Evolutionary conservation across 1,140 invertebrate species (phyloP).

Genomic region (Platyscapa corneri): DNA sequence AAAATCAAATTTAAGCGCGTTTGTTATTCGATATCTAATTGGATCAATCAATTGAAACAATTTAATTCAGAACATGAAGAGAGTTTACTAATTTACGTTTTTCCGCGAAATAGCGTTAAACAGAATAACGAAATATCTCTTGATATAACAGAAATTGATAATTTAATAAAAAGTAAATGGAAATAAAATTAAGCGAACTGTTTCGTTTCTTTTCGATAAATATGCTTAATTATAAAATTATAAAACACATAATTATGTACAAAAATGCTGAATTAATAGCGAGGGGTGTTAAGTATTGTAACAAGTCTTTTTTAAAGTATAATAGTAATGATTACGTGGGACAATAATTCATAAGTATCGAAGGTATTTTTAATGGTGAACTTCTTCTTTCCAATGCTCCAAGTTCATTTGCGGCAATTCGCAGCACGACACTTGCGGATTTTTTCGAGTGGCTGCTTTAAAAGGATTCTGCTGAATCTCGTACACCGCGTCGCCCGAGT

Average conservation of each 20-base stretch:
- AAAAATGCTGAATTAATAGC: neutral
- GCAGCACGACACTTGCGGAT: conserved; percentile 69
- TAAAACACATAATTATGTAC: neutral
- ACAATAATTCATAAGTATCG: neutral
- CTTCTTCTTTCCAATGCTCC: conserved; percentile 64
- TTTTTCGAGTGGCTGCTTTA: conserved; percentile 62
- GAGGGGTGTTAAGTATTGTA: neutral
- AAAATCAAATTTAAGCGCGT: neutral
- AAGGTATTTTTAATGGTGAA: neutral
- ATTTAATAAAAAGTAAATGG: neutral
- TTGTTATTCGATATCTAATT: neutral
- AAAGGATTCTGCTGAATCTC: conserved; percentile 53
- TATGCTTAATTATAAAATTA: neutral
- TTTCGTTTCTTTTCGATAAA: neutral
- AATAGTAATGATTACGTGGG: too few relatives aligned
- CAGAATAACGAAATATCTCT: neutral
- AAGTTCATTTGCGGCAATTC: conserved; percentile 71
- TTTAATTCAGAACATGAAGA: neutral
- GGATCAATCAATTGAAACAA: neutral
- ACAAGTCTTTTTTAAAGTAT: too few relatives aligned
- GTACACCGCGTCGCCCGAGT: conserved; percentile 75
- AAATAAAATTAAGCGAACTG: neutral
- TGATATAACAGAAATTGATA: neutral
- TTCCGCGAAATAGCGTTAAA: neutral
- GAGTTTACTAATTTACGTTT: neutral